Evolutionary conservation across 1,140 invertebrate genomes (phyloP).

Genomic region (Zaprionus nigranus): DNA sequence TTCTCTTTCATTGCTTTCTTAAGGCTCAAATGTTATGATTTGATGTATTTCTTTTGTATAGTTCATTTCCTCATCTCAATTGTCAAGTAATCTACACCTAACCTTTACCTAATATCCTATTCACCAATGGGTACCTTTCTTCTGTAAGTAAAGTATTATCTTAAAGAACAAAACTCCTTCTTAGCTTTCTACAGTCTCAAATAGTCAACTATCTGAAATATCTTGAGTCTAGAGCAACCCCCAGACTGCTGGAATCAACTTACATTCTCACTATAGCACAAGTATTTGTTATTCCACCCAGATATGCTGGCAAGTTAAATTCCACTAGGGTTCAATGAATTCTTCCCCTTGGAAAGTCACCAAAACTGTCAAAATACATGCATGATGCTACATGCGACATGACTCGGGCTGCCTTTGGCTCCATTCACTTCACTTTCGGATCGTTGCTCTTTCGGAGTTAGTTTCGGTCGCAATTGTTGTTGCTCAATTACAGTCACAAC

Average conservation of each 20-base stretch:
- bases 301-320: not conserved
- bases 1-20: not conserved
- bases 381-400: not conserved
- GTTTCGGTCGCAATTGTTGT: constrained; percentile 20
- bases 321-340: constrained; percentile 2
- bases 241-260: not conserved
- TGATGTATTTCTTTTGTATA: no score
- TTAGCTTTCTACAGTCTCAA: not conserved
- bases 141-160: not conserved
- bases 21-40: not conserved
- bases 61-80: no score
- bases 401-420: not conserved
- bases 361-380: constrained; percentile 1
- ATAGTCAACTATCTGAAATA: not conserved
- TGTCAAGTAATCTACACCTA: no score
- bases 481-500: constrained; percentile 39
- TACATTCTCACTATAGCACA: not conserved
- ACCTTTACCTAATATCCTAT: no score
- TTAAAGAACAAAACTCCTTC: not conserved
- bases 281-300: not conserved
- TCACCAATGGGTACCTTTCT: no score
- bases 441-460: constrained; percentile 1
- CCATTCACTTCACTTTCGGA: constrained; percentile 4
- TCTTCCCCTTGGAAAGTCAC: constrained; percentile 2
- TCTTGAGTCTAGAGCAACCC: not conserved